These are phyloP conservation scores for Phalangium opilio DNA, from an alignment of 2,888 invertebrate genomes.

Conservation along the genomic window DNA sequence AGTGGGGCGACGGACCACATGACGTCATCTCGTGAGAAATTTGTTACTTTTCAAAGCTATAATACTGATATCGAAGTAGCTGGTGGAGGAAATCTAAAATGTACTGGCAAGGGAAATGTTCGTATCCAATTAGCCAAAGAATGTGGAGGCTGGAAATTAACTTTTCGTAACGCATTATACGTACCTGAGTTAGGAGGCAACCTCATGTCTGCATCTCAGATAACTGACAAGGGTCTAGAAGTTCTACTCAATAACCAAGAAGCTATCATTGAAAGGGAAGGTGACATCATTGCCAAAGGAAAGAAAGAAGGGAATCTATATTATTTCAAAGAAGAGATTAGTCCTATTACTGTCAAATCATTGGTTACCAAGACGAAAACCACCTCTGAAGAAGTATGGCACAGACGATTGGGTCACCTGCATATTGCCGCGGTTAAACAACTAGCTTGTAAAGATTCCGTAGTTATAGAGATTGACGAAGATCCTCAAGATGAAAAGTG, in stretches of 20 bases:
- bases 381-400: too few relatives aligned
- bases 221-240: conserved; percentile 2
- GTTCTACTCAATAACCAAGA: conserved; percentile 3
- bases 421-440: too few relatives aligned
- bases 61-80: conserved; percentile 3
- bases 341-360: too few relatives aligned
- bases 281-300: background rate
- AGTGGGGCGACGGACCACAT: conserved; percentile 9
- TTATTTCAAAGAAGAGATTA: conserved; percentile 3
- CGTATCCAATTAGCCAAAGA: background rate
- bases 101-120: too few relatives aligned
- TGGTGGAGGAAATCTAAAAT: conserved; percentile 1
- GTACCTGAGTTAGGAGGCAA: conserved; percentile 5
- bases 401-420: too few relatives aligned
- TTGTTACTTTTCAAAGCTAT: background rate
- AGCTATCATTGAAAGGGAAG: conserved; percentile 1
- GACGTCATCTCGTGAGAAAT: conserved; percentile 4
- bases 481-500: too few relatives aligned
- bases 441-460: too few relatives aligned
- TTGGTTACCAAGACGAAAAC: too few relatives aligned
- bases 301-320: conserved; percentile 4
- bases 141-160: background rate
- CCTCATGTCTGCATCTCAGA: conserved; percentile 3
- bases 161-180: background rate
- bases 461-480: too few relatives aligned